Conservation (phyloP, 2,797 vertebrate genomes). For the Craterocephalus amniculus region DNA sequence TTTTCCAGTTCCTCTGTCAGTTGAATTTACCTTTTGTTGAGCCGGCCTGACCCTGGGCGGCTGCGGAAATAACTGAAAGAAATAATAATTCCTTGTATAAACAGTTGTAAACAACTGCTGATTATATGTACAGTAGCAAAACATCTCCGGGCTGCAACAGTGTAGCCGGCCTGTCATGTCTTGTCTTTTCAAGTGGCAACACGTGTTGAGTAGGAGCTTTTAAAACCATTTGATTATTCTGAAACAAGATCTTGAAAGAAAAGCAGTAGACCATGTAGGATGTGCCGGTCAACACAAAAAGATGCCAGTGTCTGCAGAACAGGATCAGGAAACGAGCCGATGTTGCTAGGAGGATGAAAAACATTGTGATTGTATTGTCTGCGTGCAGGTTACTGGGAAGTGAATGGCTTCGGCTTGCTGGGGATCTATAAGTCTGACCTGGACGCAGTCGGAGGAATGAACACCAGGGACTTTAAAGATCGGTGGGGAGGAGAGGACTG, state of each 20-base stretch:
- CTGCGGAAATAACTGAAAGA: not conserved
- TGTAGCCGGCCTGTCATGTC: not conserved
- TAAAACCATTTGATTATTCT: not conserved
- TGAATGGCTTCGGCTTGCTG: constrained; percentile 95
- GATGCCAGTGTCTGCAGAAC: too few species aligned
- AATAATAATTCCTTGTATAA: not conserved
- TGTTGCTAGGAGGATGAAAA: not conserved
- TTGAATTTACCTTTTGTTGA: not conserved
- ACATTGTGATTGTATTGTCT: constrained; percentile 7
- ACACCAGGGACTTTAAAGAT: constrained; percentile 91
- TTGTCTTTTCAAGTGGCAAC: not conserved
- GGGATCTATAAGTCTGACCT: constrained; percentile 98
- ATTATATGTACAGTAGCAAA: not conserved
- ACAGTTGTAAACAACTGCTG: not conserved
- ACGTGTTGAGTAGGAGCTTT: not conserved
- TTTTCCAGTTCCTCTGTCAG: not conserved
- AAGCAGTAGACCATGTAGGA: not conserved
- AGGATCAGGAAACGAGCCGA: not conserved
- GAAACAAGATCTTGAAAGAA: not conserved
- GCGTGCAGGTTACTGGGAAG: constrained; percentile 93
- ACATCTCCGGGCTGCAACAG: not conserved
- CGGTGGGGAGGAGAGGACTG: constrained; percentile 99
- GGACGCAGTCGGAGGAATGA: constrained; percentile 93
- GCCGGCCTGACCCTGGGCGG: not conserved
- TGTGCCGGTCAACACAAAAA: not conserved